Conservation (phyloP, 1,140 invertebrate genomes). For the Pogonognathellus flavescens region DNA sequence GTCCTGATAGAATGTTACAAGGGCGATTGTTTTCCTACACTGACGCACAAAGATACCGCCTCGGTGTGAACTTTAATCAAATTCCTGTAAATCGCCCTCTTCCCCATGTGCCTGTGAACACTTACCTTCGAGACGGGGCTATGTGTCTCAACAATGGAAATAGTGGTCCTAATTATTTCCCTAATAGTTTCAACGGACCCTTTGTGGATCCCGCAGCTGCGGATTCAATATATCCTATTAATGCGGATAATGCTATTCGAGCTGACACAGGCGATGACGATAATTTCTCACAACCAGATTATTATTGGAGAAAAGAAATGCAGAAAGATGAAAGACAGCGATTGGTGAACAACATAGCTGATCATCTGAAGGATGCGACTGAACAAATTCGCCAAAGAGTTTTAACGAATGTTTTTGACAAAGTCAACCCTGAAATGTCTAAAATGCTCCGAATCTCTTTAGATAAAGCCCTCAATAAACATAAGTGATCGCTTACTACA, state of each 20-base stretch:
- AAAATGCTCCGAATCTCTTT: conserved; percentile 19
- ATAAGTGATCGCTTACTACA: too few species aligned
- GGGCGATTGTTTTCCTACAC: conserved; percentile 78
- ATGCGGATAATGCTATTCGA: conserved; percentile 72
- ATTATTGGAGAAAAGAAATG: conserved; percentile 86
- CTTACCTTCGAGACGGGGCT: conserved; percentile 91
- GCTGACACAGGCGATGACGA: conserved; percentile 88
- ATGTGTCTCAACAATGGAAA: conserved; percentile 78
- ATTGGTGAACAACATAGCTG: conserved; percentile 84
- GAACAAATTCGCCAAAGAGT: conserved; percentile 19
- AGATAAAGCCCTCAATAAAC: not conserved
- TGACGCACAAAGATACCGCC: conserved; percentile 78
- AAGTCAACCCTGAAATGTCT: conserved; percentile 23
- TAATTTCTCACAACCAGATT: conserved; percentile 86
- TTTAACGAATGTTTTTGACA: conserved; percentile 14
- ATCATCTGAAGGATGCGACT: conserved; percentile 80
- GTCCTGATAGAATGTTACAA: conserved; percentile 79
- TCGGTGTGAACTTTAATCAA: conserved; percentile 90
- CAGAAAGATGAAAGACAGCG: conserved; percentile 79
- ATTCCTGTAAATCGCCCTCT: conserved; percentile 95
- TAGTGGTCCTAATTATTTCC: conserved; percentile 93
- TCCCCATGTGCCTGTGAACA: conserved; percentile 71
- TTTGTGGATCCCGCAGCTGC: conserved; percentile 73
- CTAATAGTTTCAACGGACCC: conserved; percentile 93
- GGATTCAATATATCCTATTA: conserved; percentile 58